Percentiles rank a stretch among this genome's conserved stretches.
These are phyloP conservation scores for Pseudobourletiella spinata DNA, from an alignment of 1,140 invertebrate species.

Conservation along the genomic window DNA sequence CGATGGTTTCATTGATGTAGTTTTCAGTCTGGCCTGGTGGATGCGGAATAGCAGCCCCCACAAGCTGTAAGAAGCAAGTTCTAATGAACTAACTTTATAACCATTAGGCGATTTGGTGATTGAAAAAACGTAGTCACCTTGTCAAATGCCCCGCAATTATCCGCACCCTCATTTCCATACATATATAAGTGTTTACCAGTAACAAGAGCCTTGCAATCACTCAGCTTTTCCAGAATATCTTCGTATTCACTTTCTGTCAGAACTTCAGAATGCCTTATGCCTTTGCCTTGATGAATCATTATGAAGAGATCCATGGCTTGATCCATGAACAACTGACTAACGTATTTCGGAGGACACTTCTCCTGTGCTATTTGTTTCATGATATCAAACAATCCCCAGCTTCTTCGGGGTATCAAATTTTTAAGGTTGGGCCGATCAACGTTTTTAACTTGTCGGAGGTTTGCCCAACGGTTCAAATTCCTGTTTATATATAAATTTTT, in stretches of 20 bases:
- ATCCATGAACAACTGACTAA: constrained; percentile 15
- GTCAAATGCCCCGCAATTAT: not conserved
- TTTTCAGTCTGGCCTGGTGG: not conserved
- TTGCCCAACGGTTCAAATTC: constrained; percentile 15
- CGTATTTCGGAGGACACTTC: constrained; percentile 7
- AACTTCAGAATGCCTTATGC: constrained; percentile 1
- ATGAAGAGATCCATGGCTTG: constrained; percentile 22
- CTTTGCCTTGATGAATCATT: constrained; percentile 9
- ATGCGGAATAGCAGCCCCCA: not conserved
- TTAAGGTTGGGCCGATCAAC: not conserved
- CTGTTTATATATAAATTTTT: constrained; percentile 12
- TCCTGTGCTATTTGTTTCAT: constrained; percentile 15
- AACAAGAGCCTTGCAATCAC: not conserved
- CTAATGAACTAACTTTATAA: not conserved
- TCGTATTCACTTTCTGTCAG: constrained; percentile 2
- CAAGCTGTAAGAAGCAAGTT: not conserved
- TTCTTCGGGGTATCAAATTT: not conserved
- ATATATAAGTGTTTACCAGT: not conserved
- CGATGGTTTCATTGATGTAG: constrained; percentile 3
- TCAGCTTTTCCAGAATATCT: constrained; percentile 17
- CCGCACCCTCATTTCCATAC: not conserved
- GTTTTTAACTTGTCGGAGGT: constrained; percentile 5
- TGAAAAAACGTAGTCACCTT: not conserved
- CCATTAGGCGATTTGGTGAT: not conserved
- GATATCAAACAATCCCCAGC: constrained; percentile 9